Base-by-base conservation (phyloP, 2,888 invertebrate species). In the Buathra laborator region DNA sequence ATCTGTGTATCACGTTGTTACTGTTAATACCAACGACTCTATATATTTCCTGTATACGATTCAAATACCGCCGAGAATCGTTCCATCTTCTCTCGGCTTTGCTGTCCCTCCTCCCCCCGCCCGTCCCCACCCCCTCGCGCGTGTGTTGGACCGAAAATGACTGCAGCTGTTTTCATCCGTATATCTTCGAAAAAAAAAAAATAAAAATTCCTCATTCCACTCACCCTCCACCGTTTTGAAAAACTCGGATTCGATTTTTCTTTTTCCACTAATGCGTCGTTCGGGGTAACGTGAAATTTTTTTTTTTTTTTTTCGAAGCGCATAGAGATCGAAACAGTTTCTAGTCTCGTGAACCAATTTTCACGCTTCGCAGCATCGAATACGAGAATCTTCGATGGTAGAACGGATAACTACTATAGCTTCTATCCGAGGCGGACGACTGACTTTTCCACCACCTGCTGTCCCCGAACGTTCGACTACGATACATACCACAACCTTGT, bases 1-100 rank as follows among this genome's bases (percentile, higher is more conserved):
- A 91, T 90, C 90, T 89, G 88, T 86, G 87, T 86, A 85, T 12
- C 48, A 37, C 62, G 43, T 56, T 32, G 53, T 70, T 16, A 46
- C 29, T 37, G 37, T 37, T 37, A 37, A 37, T 16, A 14, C n/a
- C 29, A 32, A 37, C 32, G 48, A 16, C 9, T 32, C 44, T 44
- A 29, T 12, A 48, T 16, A 67, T 64, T 66, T 53, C 59, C 62
- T 43, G 37, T 5, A 37, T 29, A 32, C n/a, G 32, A 19, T 74
- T 32, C 68, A 37, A 80, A 76, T 43, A 76, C 48, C 48, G 46
- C 19, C 71, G 66, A 77, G 59, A 84, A 77, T 84, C 72, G 62
- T 77, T 84, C 68, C 59, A 59, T 80, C 80, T 66, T 80, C 71
- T 16, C 46, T 70, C 59, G 7, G 10, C 62, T 62, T 46, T 7